Evolutionary conservation across 2,888 invertebrate genomes (phyloP).

Genomic region (Glyphotaelius pellucidus): DNA sequence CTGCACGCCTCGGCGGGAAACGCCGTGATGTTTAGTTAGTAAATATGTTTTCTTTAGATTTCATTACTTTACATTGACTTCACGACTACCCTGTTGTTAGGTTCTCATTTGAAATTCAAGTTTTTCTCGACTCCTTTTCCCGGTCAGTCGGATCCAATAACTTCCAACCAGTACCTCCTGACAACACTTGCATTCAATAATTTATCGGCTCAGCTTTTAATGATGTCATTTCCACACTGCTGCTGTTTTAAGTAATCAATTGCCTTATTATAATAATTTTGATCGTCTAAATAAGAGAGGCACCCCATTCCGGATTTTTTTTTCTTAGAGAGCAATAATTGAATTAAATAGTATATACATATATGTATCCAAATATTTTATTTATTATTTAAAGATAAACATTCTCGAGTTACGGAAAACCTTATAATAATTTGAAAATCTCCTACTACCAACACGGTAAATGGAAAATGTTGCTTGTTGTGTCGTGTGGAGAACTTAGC

Average conservation of each 20-base stretch:
- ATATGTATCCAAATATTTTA: too few species aligned
- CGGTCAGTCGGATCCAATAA: slow-evolving; percentile 33
- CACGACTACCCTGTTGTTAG: slow-evolving; percentile 3
- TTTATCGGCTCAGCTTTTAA: neutral
- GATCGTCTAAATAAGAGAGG: too few species aligned
- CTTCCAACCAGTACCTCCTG: neutral
- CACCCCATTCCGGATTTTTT: neutral
- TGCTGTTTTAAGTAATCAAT: neutral
- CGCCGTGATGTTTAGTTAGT: too few species aligned
- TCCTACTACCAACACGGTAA: too few species aligned
- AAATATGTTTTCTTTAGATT: too few species aligned
- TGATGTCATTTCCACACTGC: neutral
- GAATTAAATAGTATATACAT: neutral
- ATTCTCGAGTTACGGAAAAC: too few species aligned
- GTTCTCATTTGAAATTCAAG: slow-evolving; percentile 28
- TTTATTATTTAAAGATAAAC: too few species aligned
- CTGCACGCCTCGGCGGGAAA: too few species aligned
- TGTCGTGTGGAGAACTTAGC: too few species aligned
- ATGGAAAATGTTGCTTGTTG: too few species aligned
- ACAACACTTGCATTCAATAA: neutral
- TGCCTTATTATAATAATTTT: neutral
- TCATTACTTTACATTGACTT: neutral
- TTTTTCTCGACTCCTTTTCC: slow-evolving; percentile 40
- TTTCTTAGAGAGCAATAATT: neutral
- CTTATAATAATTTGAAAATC: too few species aligned